Percentiles rank a stretch among this genome's conserved stretches.
phyloP scores from a whole-genome alignment of 2,797 vertebrate species.

The Sebastes glaucus region DNA sequence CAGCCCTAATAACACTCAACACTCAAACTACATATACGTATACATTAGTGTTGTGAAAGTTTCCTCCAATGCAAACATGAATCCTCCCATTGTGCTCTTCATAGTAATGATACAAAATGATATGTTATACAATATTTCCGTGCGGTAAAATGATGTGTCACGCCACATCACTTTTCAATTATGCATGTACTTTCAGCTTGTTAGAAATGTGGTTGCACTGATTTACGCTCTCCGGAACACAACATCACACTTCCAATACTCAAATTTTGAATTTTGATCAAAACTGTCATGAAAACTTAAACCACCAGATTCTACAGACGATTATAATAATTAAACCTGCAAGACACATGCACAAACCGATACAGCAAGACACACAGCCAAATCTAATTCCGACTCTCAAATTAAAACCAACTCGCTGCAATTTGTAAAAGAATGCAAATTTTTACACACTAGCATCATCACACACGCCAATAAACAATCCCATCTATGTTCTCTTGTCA shows the following conservation, averaged over 20 bases:
- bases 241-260: not conserved
- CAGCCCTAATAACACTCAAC: no score
- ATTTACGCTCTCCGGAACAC: not conserved
- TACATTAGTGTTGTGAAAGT: not conserved
- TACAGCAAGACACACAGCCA: constrained; percentile 20
- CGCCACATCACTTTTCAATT: not conserved
- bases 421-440: constrained; percentile 56
- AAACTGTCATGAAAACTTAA: not conserved
- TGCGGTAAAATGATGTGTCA: not conserved
- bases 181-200: not conserved
- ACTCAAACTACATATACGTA: not conserved
- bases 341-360: constrained; percentile 9
- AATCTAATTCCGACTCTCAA: constrained; percentile 4
- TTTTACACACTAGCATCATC: constrained; percentile 48
- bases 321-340: constrained; percentile 2
- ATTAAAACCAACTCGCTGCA: constrained; percentile 48
- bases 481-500: constrained; percentile 72
- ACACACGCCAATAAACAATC: constrained; percentile 65
- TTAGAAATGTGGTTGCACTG: not conserved
- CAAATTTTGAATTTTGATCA: not conserved
- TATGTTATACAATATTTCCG: not conserved
- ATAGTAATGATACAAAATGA: not conserved
- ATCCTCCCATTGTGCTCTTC: not conserved
- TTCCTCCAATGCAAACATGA: not conserved
- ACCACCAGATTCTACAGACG: not conserved